Conservation (phyloP, 2,113 vertebrate genomes). For the Lampris incognitus region DNA sequence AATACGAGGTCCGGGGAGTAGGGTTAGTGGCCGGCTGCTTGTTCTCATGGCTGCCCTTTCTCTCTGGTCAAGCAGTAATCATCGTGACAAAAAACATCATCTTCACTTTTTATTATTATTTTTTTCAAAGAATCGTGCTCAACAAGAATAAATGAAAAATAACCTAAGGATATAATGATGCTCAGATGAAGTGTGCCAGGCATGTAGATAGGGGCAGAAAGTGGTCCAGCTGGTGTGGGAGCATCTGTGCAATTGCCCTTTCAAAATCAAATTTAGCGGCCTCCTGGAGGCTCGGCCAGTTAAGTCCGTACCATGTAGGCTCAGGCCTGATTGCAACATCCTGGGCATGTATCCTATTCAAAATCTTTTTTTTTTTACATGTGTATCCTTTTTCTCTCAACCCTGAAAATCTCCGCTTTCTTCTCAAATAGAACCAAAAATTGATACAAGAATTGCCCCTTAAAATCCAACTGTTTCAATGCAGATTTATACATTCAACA, state of each 20-base stretch:
- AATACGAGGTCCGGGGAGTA: slow-evolving; percentile 25
- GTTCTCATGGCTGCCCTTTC: slow-evolving; percentile 38
- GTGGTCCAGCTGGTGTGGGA: slow-evolving; percentile 25
- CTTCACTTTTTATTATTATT: slow-evolving; percentile 1
- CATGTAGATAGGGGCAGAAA: neutral
- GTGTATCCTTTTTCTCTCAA: slow-evolving; percentile 23
- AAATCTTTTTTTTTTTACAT: too few species aligned
- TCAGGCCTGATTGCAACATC: too few species aligned
- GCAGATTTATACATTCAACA: too few species aligned
- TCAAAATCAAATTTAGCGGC: slow-evolving; percentile 22
- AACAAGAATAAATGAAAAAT: slow-evolving; percentile 20
- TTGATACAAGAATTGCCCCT: too few species aligned
- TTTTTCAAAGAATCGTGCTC: too few species aligned
- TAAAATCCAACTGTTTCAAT: too few species aligned
- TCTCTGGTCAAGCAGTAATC: slow-evolving; percentile 50
- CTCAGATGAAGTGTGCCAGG: slow-evolving; percentile 21
- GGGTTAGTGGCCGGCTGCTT: slow-evolving; percentile 23
- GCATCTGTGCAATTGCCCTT: slow-evolving; percentile 43
- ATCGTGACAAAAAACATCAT: slow-evolving; percentile 25
- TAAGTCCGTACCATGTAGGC: too few species aligned
- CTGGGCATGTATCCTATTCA: too few species aligned
- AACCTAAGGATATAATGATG: slow-evolving; percentile 5
- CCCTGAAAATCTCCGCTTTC: neutral
- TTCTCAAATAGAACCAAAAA: too few species aligned
- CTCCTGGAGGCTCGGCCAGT: slow-evolving; percentile 1